Evolutionary conservation across 2,888 invertebrate genomes (phyloP).

Genomic region (Lasius platythorax): DNA sequence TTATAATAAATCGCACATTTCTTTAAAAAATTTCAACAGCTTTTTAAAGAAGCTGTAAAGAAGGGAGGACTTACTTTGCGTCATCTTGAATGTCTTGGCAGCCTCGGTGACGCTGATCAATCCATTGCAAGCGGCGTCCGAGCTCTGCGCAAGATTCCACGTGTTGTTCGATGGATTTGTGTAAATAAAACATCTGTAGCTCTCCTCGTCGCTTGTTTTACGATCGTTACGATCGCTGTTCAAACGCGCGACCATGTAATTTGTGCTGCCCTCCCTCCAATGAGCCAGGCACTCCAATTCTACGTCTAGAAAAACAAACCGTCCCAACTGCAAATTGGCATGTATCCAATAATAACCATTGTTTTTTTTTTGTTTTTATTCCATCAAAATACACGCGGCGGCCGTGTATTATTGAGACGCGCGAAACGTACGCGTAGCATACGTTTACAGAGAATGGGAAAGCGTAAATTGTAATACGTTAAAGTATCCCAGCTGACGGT

Average conservation of each 20-base stretch:
- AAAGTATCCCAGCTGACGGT: slow-evolving; percentile 6
- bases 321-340: slow-evolving; percentile 44
- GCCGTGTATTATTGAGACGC: not conserved
- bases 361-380: not conserved
- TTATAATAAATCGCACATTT: not conserved
- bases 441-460: slow-evolving; percentile 18
- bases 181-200: slow-evolving; percentile 94
- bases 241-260: slow-evolving; percentile 93
- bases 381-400: not conserved
- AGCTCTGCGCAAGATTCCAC: slow-evolving; percentile 92
- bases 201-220: slow-evolving; percentile 91
- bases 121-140: slow-evolving; percentile 93
- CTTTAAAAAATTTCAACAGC: not conserved
- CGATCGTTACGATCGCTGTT: slow-evolving; percentile 93
- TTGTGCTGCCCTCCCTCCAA: slow-evolving; percentile 94
- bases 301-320: slow-evolving; percentile 88
- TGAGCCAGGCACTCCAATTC: slow-evolving; percentile 93
- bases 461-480: slow-evolving; percentile 32
- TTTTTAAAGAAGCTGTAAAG: not conserved
- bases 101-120: slow-evolving; percentile 92
- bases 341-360: slow-evolving; percentile 48
- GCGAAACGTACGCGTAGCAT: not conserved
- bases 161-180: slow-evolving; percentile 89
- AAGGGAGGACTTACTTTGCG: slow-evolving; percentile 78
- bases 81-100: slow-evolving; percentile 90